Evolutionary conservation across 2,113 vertebrate species (phyloP).

Genomic region (Archilochus colubris): DNA sequence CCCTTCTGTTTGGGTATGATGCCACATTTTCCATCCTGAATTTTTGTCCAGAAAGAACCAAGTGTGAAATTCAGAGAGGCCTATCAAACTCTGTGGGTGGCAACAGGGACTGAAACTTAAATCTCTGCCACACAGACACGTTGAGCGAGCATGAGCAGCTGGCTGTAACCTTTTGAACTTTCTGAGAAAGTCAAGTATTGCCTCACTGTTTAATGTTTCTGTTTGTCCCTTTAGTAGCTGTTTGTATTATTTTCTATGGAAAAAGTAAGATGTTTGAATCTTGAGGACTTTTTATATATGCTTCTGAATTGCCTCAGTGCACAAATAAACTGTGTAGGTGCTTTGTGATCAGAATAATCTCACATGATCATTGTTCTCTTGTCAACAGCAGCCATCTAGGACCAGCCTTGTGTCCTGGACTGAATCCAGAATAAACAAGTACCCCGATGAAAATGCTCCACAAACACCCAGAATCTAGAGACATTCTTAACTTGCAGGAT

Average conservation of each 20-base stretch:
- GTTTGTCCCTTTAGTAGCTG: slow-evolving; percentile 49
- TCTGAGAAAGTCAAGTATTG: slow-evolving; percentile 45
- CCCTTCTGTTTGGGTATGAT: not conserved
- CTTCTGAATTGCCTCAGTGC: not conserved
- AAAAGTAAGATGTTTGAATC: slow-evolving; percentile 33
- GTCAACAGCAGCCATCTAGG: slow-evolving; percentile 64
- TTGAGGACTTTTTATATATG: not conserved
- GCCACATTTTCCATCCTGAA: not conserved
- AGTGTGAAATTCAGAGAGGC: not conserved
- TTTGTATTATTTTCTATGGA: slow-evolving; percentile 19
- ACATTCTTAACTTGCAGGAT: slow-evolving; percentile 42
- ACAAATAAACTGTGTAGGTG: slow-evolving; percentile 66
- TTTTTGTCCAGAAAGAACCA: not conserved
- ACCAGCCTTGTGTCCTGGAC: slow-evolving; percentile 64
- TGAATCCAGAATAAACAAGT: slow-evolving; percentile 70
- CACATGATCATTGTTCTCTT: slow-evolving; percentile 71
- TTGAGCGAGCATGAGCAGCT: slow-evolving; percentile 24
- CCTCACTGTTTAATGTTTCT: slow-evolving; percentile 38
- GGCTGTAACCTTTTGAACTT: slow-evolving; percentile 62
- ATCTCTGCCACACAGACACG: not conserved
- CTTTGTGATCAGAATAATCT: slow-evolving; percentile 62
- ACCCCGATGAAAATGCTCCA: slow-evolving; percentile 60
- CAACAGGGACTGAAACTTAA: not conserved
- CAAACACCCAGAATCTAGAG: slow-evolving; percentile 68
- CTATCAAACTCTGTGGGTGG: slow-evolving; percentile 16